A percentile compares a stretch with the other conserved stretches of the same genome.
phyloP scores from a whole-genome alignment of 1,140 invertebrate genomes.

The Apolygus lucorum region DNA sequence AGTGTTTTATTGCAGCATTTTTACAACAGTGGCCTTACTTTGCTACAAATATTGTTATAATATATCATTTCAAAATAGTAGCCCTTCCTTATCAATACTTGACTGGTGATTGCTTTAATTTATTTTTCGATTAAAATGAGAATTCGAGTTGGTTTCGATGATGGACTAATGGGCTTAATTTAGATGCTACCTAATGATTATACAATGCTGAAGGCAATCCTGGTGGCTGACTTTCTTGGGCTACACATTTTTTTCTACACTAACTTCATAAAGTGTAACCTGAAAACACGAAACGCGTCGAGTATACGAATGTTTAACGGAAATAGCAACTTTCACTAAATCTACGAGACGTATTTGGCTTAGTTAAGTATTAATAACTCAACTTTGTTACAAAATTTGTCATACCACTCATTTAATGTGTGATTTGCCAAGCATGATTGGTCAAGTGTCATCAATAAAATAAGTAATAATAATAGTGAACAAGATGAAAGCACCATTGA shows the following conservation, averaged over 20 bases:
- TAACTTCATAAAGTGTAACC: too few species aligned
- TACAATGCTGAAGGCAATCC: conserved; percentile 10
- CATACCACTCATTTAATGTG: too few species aligned
- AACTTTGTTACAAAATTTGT: too few species aligned
- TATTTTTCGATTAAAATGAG: not conserved
- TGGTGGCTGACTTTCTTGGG: not conserved
- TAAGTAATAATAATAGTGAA: too few species aligned
- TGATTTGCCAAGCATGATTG: too few species aligned
- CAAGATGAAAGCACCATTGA: too few species aligned
- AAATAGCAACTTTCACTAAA: too few species aligned
- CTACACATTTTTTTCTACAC: too few species aligned
- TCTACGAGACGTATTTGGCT: too few species aligned
- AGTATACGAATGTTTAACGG: too few species aligned
- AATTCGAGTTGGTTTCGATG: not conserved
- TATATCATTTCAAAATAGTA: not conserved
- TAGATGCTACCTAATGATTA: conserved; percentile 1
- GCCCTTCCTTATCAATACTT: not conserved
- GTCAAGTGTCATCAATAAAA: too few species aligned
- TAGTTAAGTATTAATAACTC: too few species aligned
- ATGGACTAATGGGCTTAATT: not conserved
- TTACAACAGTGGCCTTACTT: not conserved
- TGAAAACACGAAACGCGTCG: not conserved
- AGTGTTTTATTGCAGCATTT: not conserved
- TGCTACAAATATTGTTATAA: not conserved
- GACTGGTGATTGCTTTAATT: conserved; percentile 7